Percentiles rank a stretch among this genome's conserved stretches.
Conservation (phyloP, 2,113 vertebrate genomes). For the Vidua chalybeata region DNA sequence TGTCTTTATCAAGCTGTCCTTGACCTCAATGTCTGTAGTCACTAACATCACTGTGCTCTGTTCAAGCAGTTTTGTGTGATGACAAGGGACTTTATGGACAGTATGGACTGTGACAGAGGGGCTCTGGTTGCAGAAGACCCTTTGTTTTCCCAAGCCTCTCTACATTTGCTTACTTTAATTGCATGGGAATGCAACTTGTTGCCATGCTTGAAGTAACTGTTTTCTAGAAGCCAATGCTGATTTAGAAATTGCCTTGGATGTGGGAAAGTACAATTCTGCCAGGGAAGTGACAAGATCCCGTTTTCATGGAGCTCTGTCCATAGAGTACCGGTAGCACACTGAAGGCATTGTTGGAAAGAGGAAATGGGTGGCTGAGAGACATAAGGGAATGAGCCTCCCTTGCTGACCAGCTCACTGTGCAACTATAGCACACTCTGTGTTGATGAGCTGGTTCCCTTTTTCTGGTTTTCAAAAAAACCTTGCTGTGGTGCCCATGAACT, state of each 20-base stretch:
- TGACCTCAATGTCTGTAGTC: not conserved
- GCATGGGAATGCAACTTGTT: not conserved
- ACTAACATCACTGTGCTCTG: not conserved
- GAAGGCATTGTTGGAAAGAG: not conserved
- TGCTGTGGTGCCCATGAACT: rapidly evolving
- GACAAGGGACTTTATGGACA: not conserved
- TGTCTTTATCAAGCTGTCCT: not conserved
- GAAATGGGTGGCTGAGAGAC: not conserved
- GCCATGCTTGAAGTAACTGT: not conserved
- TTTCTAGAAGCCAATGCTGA: not conserved
- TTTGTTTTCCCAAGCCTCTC: not conserved
- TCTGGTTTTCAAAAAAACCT: not conserved
- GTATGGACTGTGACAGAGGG: not conserved
- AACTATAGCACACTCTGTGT: rapidly evolving
- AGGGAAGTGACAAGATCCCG: not conserved
- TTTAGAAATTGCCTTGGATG: not conserved
- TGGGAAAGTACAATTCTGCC: not conserved
- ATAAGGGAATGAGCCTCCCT: not conserved
- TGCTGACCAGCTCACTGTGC: not conserved
- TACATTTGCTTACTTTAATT: not conserved
- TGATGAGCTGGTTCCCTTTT: not conserved
- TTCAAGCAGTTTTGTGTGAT: not conserved
- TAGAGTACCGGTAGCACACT: not conserved
- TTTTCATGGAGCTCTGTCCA: not conserved
- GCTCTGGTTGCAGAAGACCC: not conserved